Base-by-base conservation (phyloP, 2,888 invertebrate species). In the Julus scanicus region DNA sequence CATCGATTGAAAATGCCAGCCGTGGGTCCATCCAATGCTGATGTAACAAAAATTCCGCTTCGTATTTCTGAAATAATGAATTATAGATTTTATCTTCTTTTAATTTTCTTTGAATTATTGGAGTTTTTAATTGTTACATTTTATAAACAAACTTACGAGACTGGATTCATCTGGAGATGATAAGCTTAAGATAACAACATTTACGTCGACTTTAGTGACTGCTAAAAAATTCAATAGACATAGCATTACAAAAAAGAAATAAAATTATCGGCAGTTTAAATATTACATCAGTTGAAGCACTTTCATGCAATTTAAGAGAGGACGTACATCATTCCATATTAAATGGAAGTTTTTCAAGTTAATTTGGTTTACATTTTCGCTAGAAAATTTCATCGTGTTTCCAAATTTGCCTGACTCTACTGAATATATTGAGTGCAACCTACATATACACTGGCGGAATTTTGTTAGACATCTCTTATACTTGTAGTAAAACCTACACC, bases 91-190 rank as follows among this genome's bases (percentile, higher is more conserved):
- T 9, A 9, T 71, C 40, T 29, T n/a, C 20, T 48, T 84, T 20
- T 13, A 4, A 13, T 80, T 86, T 1, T n/a, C 2, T 57, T n/a
- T 57, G 4, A 5, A 3, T 44, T 57, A n/a, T 4, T 57, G 2
- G 17, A 53, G 29, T 86, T 86, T 48, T 2, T 87, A 53, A n/a
- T 83, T 48, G 17, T 11, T 39, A n/a, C 29, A 29, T 39, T 40
- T 49, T 48, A 29, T 44, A 40, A 49, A 44, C 44, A 83, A 85
- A 94, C 95, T 96, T 94, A 97, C 97, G 95, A 98, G 94, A 94
- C 97, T 97, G 92, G 97, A 97, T 94, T 98, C 98, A 93, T 98
- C 98, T 90, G 98, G 98, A 91, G 98, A 98, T 91, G 97, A 97
- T 93, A 98, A 95, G 94, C 97, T 97, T 92, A 98, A 95, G 92